Percentiles rank a stretch among this genome's conserved stretches.
Conservation (phyloP, 2,113 vertebrate genomes). For the Rhinolophus ferrumequinum region DNA sequence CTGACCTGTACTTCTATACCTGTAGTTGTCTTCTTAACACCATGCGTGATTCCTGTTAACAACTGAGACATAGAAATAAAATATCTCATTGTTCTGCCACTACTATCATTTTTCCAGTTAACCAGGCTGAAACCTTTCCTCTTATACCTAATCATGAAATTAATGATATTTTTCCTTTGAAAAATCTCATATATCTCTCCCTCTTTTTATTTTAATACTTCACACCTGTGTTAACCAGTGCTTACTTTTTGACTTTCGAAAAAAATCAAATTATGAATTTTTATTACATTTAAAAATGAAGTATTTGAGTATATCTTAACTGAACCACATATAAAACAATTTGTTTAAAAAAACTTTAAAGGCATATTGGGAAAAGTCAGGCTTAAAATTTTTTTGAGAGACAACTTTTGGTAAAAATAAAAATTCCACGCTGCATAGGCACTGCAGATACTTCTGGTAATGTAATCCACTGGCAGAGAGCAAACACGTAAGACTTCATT, state of each 20-base stretch:
- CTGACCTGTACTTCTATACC: not conserved
- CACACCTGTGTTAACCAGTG: not conserved
- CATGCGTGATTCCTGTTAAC: not conserved
- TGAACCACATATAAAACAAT: not conserved
- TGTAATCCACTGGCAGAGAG: not conserved
- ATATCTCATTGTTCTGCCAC: not conserved
- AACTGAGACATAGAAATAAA: not conserved
- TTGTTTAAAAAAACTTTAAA: not conserved
- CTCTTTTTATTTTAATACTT: not conserved
- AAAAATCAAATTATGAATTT: constrained; percentile 15
- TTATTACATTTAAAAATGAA: not conserved
- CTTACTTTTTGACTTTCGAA: not conserved
- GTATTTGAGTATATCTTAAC: not conserved
- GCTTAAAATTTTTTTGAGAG: not conserved
- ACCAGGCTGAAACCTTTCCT: not conserved
- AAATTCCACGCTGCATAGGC: not conserved
- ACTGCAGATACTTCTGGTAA: not conserved
- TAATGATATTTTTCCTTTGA: not conserved
- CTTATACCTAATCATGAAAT: not conserved
- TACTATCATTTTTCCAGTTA: not conserved
- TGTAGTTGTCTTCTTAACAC: not conserved
- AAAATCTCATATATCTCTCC: not conserved
- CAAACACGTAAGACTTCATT: not conserved
- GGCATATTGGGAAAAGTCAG: not conserved
- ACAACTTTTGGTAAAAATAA: not conserved